Evolutionary conservation across 1,140 invertebrate genomes (phyloP).

Genomic region (Drosophila navojoa): DNA sequence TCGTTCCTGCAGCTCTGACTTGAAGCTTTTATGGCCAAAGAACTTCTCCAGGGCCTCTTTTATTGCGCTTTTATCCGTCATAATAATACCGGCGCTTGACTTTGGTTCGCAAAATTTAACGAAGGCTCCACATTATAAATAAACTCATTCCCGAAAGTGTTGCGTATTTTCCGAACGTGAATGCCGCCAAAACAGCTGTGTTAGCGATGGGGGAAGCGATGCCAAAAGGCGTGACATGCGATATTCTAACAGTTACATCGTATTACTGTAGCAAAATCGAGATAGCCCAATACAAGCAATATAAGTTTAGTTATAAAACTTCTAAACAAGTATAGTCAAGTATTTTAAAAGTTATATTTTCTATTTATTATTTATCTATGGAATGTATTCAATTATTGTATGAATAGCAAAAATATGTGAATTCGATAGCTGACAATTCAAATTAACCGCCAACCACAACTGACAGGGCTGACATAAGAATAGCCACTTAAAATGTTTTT

Average conservation of each 20-base stretch:
- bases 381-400: not conserved
- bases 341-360: not conserved
- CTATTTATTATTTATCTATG: not conserved
- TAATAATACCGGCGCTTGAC: slow-evolving; percentile 10
- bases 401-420: not conserved
- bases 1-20: slow-evolving; percentile 71
- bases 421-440: not conserved
- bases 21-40: slow-evolving; percentile 74
- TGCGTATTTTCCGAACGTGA: slow-evolving; percentile 37
- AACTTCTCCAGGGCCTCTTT: slow-evolving; percentile 53
- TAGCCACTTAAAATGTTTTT: not conserved
- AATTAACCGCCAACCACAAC: slow-evolving; percentile 5
- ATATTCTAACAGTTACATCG: not conserved
- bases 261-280: not conserved
- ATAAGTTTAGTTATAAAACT: not conserved
- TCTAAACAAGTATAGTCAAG: not conserved
- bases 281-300: too few relatives aligned
- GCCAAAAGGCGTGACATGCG: not conserved
- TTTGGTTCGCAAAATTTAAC: slow-evolving; percentile 5
- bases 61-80: slow-evolving; percentile 48
- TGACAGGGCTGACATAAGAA: not conserved
- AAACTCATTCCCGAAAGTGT: slow-evolving; percentile 9
- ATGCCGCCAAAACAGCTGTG: slow-evolving; percentile 55
- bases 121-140: slow-evolving; percentile 25
- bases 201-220: slow-evolving; percentile 22